Conservation (phyloP, 2,797 vertebrate genomes). For the Melopsittacus undulatus region DNA sequence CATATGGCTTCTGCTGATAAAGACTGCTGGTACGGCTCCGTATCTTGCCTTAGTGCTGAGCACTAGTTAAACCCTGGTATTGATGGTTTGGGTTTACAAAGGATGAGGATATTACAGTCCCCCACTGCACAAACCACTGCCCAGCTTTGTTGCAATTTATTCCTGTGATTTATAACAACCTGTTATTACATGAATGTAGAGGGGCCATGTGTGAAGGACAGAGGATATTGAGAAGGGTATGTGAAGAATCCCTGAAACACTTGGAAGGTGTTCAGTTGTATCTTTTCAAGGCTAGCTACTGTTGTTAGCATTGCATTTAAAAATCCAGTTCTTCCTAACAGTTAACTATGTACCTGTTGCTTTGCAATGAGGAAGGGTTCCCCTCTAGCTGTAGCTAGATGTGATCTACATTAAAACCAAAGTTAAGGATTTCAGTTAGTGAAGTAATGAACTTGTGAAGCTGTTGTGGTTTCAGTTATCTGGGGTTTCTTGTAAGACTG, state of each 20-base stretch:
- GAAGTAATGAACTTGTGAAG: not conserved
- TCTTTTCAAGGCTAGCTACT: not conserved
- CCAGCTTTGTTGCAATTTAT: not conserved
- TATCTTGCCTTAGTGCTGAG: not conserved
- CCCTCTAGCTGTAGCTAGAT: not conserved
- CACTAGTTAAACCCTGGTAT: not conserved
- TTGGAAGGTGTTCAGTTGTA: not conserved
- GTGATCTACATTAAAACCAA: not conserved
- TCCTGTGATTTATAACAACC: not conserved
- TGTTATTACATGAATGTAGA: not conserved
- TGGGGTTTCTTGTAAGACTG: not conserved
- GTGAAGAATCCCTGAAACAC: not conserved
- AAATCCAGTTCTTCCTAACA: not conserved
- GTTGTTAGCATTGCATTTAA: not conserved
- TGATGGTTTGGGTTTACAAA: not conserved
- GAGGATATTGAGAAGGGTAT: not conserved
- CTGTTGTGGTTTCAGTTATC: not conserved
- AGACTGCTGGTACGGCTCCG: not conserved
- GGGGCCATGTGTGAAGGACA: accelerated
- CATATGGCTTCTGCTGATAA: not conserved
- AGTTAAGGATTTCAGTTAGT: not conserved
- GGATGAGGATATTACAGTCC: not conserved
- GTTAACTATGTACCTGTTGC: not conserved
- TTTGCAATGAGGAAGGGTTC: not conserved
- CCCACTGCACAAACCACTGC: not conserved